Percentiles rank a stretch among this genome's conserved stretches.
Conservation (phyloP, 2,888 invertebrate genomes). For the Leptinotarsa rubiginosa region DNA sequence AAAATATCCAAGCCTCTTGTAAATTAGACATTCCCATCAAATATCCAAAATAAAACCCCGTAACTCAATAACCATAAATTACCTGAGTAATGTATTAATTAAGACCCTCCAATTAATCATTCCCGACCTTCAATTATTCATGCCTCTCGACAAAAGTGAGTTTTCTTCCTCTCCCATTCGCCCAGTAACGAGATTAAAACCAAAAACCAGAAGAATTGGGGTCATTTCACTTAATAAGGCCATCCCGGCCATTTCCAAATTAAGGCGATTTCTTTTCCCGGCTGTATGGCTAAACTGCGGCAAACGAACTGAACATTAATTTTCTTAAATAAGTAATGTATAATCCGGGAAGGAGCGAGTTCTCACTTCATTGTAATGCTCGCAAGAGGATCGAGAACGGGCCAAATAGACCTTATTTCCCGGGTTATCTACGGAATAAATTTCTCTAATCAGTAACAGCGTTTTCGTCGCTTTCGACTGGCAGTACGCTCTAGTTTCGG, state of each 20-base stretch:
- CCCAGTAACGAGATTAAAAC: slow-evolving; percentile 10
- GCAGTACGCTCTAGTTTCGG: background rate
- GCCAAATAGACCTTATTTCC: slow-evolving; percentile 19
- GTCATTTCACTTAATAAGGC: slow-evolving; percentile 16
- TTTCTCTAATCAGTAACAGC: background rate
- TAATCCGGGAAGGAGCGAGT: slow-evolving; percentile 25
- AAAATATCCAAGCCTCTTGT: too few species aligned
- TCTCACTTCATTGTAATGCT: slow-evolving; percentile 11
- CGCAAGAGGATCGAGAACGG: background rate
- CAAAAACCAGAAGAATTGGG: slow-evolving; percentile 3
- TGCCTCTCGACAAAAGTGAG: background rate
- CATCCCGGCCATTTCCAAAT: slow-evolving; percentile 22
- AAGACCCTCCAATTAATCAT: background rate
- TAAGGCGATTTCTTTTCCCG: slow-evolving; percentile 19
- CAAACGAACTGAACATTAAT: slow-evolving; percentile 29
- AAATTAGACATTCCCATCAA: too few species aligned
- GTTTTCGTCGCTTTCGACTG: background rate
- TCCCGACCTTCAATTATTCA: background rate
- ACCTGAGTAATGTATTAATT: background rate
- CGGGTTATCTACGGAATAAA: slow-evolving; percentile 5
- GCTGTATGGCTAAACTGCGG: slow-evolving; percentile 24
- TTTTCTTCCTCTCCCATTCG: background rate
- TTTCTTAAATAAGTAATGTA: slow-evolving; percentile 33
- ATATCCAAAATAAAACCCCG: too few species aligned
- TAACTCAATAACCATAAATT: too few species aligned